phyloP scores from a whole-genome alignment of 2,888 invertebrate genomes.

The Netelia fuscicornis region DNA sequence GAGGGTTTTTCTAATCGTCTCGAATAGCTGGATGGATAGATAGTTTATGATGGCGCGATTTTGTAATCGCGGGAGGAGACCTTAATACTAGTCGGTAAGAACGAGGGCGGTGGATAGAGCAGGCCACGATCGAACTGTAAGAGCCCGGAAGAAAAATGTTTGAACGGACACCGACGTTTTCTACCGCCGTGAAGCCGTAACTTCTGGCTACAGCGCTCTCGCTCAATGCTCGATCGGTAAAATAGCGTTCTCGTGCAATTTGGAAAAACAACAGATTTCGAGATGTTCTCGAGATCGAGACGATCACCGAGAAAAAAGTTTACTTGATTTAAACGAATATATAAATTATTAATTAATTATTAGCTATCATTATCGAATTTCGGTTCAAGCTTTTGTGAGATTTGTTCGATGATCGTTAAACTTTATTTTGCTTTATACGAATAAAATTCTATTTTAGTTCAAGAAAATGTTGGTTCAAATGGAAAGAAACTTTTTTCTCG shows the following conservation, averaged over 20 bases:
- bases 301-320: no score
- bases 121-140: not conserved
- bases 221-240: not conserved
- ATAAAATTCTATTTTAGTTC: no score
- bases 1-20: not conserved
- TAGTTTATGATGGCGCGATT: not conserved
- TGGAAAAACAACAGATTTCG: no score
- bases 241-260: not conserved
- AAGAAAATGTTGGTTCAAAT: not conserved
- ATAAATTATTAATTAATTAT: no score
- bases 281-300: no score
- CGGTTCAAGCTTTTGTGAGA: no score
- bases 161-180: conserved; percentile 56
- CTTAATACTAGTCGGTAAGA: conserved; percentile 48
- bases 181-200: conserved; percentile 41
- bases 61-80: not conserved
- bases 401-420: no score
- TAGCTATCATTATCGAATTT: no score
- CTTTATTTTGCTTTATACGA: no score
- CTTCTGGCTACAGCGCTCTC: not conserved
- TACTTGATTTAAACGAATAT: no score
- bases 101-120: conserved; percentile 64
- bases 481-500: not conserved
- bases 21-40: not conserved
- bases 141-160: conserved; percentile 19